phyloP scores from a whole-genome alignment of 1,140 invertebrate species.

The Tetramorium parvispinum region DNA sequence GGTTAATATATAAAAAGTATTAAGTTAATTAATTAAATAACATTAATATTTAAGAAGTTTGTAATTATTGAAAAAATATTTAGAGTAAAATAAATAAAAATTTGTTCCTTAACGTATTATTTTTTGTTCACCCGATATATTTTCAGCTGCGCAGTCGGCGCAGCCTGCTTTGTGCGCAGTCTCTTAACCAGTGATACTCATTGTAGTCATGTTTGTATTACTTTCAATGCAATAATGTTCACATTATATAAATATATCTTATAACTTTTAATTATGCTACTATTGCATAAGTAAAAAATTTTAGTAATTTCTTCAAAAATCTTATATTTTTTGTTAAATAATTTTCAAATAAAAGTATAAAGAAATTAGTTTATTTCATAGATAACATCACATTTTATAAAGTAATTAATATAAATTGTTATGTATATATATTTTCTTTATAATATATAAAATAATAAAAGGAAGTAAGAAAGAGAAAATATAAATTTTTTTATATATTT shows the following conservation, averaged over 20 bases:
- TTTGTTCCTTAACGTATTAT: background rate
- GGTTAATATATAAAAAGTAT: background rate
- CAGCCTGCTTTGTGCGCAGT: slow-evolving; percentile 15
- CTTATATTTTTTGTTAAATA: background rate
- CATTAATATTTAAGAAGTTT: background rate
- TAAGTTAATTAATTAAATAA: background rate
- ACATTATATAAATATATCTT: background rate
- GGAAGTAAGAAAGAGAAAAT: background rate
- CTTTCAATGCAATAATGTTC: background rate
- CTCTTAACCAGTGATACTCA: slow-evolving; percentile 26
- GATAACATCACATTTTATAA: background rate
- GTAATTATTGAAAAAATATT: background rate
- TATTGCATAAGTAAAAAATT: background rate
- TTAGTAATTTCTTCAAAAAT: background rate
- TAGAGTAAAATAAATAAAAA: background rate
- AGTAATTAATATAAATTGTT: background rate
- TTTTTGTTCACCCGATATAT: slow-evolving; percentile 27
- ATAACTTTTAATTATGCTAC: background rate
- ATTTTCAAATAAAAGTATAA: background rate
- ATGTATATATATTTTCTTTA: background rate
- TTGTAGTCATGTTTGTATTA: background rate
- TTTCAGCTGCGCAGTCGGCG: too few species aligned
- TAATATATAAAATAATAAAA: background rate
- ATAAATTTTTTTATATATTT: background rate
- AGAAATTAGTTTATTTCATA: background rate